Conservation (phyloP, 2,113 vertebrate species). For the Labrus mixtus region DNA sequence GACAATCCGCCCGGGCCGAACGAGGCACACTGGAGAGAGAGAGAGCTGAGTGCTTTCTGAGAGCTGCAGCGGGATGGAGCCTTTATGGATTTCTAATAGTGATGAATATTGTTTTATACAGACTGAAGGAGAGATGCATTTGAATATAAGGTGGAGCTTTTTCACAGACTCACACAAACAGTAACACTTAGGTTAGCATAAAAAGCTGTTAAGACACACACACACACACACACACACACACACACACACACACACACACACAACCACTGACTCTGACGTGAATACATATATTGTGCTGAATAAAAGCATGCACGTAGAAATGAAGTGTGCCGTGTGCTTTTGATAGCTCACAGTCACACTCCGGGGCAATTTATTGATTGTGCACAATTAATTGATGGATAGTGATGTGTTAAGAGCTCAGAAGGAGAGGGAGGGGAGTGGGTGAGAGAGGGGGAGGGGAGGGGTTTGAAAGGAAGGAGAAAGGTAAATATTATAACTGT, state of each 20-base stretch:
- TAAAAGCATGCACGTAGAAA: neutral
- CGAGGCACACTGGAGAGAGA: constrained; percentile 1
- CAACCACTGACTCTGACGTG: neutral
- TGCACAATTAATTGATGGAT: constrained; percentile 49
- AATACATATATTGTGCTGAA: neutral
- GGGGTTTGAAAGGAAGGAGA: neutral
- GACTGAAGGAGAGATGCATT: constrained; percentile 19
- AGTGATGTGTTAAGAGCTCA: constrained; percentile 53
- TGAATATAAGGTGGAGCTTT: constrained; percentile 23
- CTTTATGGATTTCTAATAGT: constrained; percentile 68
- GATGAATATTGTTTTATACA: constrained; percentile 59
- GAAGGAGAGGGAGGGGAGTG: neutral
- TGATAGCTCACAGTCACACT: neutral
- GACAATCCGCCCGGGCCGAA: constrained; percentile 24
- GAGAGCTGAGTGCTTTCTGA: constrained; percentile 25
- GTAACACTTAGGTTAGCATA: neutral
- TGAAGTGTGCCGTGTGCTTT: neutral
- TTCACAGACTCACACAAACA: constrained; percentile 19
- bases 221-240: neutral
- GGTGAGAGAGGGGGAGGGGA: neutral
- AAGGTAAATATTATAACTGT: too few species aligned
- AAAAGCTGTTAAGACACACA: neutral
- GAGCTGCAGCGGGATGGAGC: constrained; percentile 43
- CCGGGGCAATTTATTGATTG: neutral
- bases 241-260: neutral